Percentiles rank a stretch among this genome's conserved stretches.
These are phyloP conservation scores for Athene noctua DNA, from an alignment of 2,113 vertebrate species.

Conservation along the genomic window DNA sequence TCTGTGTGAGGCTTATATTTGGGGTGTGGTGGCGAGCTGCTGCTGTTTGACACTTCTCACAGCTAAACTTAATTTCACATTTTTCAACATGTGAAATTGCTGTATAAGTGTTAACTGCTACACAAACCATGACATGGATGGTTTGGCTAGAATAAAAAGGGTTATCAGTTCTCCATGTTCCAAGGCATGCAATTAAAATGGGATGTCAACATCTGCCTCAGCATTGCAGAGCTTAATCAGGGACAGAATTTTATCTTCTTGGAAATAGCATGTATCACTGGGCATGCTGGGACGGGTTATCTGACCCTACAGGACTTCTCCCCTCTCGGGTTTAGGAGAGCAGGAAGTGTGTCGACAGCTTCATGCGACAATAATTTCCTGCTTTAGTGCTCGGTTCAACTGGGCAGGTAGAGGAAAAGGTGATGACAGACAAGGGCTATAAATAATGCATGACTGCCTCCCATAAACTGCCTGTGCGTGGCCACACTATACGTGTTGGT, in stretches of 20 bases:
- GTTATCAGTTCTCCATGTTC: not conserved
- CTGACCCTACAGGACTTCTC: not conserved
- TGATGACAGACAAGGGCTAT: not conserved
- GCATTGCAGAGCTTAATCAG: not conserved
- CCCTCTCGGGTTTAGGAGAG: not conserved
- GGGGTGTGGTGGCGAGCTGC: not conserved
- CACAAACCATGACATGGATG: not conserved
- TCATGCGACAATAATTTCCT: not conserved
- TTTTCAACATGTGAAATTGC: not conserved
- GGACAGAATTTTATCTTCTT: not conserved
- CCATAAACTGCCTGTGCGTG: rapidly evolving
- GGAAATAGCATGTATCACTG: not conserved
- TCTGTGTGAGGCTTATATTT: not conserved
- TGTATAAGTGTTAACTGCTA: not conserved
- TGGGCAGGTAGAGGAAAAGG: not conserved
- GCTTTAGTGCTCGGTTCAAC: not conserved
- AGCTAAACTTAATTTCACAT: not conserved
- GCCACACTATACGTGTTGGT: rapidly evolving
- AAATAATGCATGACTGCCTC: not conserved
- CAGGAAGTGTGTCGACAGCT: not conserved
- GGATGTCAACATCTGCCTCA: not conserved
- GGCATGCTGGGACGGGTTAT: not conserved
- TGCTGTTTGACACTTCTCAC: not conserved
- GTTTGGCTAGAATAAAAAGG: not conserved
- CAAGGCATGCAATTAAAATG: not conserved